These are phyloP conservation scores for Amyelois transitella DNA, from an alignment of 1,140 invertebrate species.

Conservation along the genomic window DNA sequence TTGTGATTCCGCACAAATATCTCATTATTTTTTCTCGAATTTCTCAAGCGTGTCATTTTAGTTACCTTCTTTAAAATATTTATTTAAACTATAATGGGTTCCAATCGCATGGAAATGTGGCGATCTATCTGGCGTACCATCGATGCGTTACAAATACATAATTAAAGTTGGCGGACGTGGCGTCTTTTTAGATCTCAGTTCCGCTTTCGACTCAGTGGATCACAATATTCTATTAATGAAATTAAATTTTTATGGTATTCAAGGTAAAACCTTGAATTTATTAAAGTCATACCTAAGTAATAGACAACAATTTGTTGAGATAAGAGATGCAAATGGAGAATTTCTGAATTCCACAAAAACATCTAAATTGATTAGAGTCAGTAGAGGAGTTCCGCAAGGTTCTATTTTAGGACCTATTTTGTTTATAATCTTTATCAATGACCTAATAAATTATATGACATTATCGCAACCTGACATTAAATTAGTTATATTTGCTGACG, in stretches of 20 bases:
- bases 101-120: no score
- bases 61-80: no score
- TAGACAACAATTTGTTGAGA: slow-evolving; percentile 12
- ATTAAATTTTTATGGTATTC: slow-evolving; percentile 8
- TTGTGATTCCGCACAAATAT: no score
- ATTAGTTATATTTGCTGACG: slow-evolving; percentile 1
- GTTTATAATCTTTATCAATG: slow-evolving; percentile 1
- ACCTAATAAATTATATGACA: slow-evolving; percentile 3
- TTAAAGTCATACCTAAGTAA: slow-evolving; percentile 10
- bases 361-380: slow-evolving; percentile 3
- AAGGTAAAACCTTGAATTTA: not conserved
- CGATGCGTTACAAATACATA: no score
- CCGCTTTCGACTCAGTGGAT: slow-evolving; percentile 12
- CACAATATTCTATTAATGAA: slow-evolving; percentile 6
- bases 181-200: slow-evolving; percentile 10
- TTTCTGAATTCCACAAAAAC: not conserved
- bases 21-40: no score
- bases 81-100: no score
- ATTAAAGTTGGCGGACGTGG: slow-evolving; percentile 1
- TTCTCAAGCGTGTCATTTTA: no score
- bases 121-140: no score
- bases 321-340: not conserved
- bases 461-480: slow-evolving; percentile 6
- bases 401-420: slow-evolving; percentile 2
- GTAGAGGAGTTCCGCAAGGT: slow-evolving; percentile 4